Evolutionary conservation across 1,140 invertebrate genomes (phyloP).

Genomic region (Heliconius nattereri): DNA sequence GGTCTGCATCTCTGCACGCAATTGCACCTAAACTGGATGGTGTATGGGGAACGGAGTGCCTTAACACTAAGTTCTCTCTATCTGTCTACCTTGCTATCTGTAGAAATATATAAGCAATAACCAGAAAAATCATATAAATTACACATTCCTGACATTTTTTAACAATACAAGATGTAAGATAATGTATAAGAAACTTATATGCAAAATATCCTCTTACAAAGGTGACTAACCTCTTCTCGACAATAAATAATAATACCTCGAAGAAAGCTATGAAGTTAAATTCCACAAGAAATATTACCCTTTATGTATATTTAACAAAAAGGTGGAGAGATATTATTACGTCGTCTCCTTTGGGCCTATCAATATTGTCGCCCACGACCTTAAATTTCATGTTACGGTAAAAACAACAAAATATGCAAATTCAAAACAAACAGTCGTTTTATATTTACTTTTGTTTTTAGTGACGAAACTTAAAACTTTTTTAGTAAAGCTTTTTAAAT

Average conservation of each 20-base stretch:
- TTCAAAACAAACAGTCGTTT: slow-evolving; percentile 24
- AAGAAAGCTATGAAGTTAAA: slow-evolving; percentile 8
- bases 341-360: slow-evolving; percentile 15
- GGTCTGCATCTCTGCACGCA: too few relatives aligned
- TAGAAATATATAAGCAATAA: neutral
- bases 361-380: slow-evolving; percentile 15
- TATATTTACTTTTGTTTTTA: neutral
- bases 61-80: neutral
- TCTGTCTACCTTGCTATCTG: neutral
- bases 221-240: neutral
- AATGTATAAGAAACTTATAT: neutral
- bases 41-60: neutral
- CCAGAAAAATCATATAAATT: neutral
- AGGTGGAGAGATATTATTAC: slow-evolving; percentile 17
- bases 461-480: neutral
- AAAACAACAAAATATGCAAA: slow-evolving; percentile 30
- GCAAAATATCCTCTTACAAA: neutral
- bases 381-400: slow-evolving; percentile 22
- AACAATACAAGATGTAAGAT: neutral
- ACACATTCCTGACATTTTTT: neutral
- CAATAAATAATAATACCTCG: slow-evolving; percentile 4
- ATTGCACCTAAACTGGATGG: too few relatives aligned
- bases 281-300: slow-evolving; percentile 6
- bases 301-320: slow-evolving; percentile 16
- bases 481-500: too few relatives aligned